Percentiles rank a stretch among this genome's conserved stretches.
phyloP scores from a whole-genome alignment of 2,888 invertebrate genomes.

The Eumerus sabulonum region DNA sequence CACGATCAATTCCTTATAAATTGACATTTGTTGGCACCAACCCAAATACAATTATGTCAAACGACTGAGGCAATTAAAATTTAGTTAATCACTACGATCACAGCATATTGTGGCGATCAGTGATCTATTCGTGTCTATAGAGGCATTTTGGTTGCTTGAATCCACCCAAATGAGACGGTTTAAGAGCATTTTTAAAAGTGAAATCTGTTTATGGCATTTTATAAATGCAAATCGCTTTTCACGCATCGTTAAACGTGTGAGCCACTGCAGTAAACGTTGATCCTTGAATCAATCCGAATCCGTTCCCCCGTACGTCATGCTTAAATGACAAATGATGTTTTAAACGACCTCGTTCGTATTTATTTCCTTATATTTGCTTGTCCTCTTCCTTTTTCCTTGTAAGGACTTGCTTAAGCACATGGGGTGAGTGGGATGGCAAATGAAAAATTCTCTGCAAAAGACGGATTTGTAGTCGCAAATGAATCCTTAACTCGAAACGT shows the following conservation, averaged over 20 bases:
- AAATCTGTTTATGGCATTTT: not conserved
- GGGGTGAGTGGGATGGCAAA: constrained; percentile 1
- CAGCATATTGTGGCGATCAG: too few relatives aligned
- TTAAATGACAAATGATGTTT: constrained; percentile 65
- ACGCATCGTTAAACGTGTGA: constrained; percentile 6
- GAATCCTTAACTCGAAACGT: constrained; percentile 73
- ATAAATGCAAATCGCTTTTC: not conserved
- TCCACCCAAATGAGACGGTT: too few relatives aligned
- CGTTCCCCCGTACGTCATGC: constrained; percentile 26
- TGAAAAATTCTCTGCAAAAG: constrained; percentile 48
- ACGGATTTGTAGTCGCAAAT: constrained; percentile 65
- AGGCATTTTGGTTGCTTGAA: too few relatives aligned
- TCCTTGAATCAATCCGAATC: constrained; percentile 36
- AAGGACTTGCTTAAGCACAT: constrained; percentile 17
- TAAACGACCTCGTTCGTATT: constrained; percentile 60
- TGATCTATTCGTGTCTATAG: too few relatives aligned
- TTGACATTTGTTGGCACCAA: too few relatives aligned
- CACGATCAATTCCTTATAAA: too few relatives aligned
- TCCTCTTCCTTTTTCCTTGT: not conserved
- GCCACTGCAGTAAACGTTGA: not conserved
- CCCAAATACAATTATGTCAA: too few relatives aligned
- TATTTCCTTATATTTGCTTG: constrained; percentile 29
- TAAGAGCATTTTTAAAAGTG: too few relatives aligned
- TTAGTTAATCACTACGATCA: too few relatives aligned
- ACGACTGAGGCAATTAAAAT: too few relatives aligned